These are phyloP conservation scores for Chaetodon auriga DNA, from an alignment of 2,113 vertebrate genomes.

Conservation along the genomic window DNA sequence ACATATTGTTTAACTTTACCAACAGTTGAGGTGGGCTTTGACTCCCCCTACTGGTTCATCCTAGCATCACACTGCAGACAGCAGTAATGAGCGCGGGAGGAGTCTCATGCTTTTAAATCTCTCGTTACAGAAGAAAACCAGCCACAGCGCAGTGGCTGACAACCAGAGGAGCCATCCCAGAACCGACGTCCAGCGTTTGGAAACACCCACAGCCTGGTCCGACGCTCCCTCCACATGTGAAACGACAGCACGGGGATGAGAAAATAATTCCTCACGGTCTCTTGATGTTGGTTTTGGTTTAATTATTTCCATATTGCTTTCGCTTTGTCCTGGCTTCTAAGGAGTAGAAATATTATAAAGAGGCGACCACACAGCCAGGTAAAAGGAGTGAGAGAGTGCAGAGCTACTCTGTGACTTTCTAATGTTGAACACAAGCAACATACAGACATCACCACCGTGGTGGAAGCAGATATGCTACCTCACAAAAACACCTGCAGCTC, in stretches of 20 bases:
- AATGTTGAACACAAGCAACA: constrained; percentile 1
- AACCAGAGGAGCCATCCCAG: constrained; percentile 8
- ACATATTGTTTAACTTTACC: constrained; percentile 46
- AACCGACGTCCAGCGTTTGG: constrained; percentile 8
- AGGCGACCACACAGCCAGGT: constrained; percentile 1
- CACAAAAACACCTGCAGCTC: constrained; percentile 21
- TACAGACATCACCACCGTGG: not conserved
- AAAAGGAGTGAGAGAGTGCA: not conserved
- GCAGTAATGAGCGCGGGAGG: constrained; percentile 30
- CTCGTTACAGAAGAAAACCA: not conserved
- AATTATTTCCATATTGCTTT: constrained; percentile 40
- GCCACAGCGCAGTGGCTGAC: not conserved
- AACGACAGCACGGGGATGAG: constrained; percentile 7
- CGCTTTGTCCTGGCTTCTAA: not conserved
- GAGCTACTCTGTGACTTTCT: not conserved
- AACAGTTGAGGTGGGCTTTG: constrained; percentile 52
- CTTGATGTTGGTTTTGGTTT: constrained; percentile 23
- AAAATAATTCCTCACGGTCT: not conserved
- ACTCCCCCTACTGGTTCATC: constrained; percentile 70
- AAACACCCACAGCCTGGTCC: constrained; percentile 40
- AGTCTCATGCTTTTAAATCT: constrained; percentile 55
- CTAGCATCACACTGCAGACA: constrained; percentile 42
- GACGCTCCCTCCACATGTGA: constrained; percentile 17
- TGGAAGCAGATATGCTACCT: not conserved
- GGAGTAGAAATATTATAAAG: not conserved